Percentiles rank a stretch among this genome's conserved stretches.
phyloP scores from a whole-genome alignment of 2,888 invertebrate genomes.

The Campopleginae sp. region DNA sequence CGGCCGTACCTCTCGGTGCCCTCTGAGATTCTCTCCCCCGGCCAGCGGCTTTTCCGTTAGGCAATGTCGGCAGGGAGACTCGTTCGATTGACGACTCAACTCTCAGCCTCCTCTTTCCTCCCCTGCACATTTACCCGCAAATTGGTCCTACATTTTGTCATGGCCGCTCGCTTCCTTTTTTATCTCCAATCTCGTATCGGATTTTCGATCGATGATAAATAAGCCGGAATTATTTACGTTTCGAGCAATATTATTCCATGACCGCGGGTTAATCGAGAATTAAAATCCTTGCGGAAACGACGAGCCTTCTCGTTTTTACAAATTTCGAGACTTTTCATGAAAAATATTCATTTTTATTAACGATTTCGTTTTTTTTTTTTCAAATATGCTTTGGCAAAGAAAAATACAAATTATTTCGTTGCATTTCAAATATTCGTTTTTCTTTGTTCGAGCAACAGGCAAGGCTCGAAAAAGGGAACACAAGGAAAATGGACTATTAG shows the following conservation, averaged over 20 bases:
- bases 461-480: conserved; percentile 38
- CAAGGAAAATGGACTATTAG: conserved; percentile 66
- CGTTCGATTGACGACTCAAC: conserved; percentile 59
- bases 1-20: background rate
- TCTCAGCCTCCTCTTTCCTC: background rate
- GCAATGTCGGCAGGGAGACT: background rate
- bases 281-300: background rate
- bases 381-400: too few relatives aligned
- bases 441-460: conserved; percentile 32
- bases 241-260: background rate
- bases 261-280: background rate
- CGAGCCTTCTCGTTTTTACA: background rate
- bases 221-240: background rate
- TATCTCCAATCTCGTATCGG: conserved; percentile 5
- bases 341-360: too few relatives aligned
- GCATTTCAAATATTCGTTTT: too few relatives aligned
- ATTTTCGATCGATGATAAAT: background rate
- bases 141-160: conserved; percentile 23
- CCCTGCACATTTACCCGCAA: conserved; percentile 34
- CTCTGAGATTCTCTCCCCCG: conserved; percentile 4
- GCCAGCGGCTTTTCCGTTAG: conserved; percentile 5
- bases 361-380: too few relatives aligned
- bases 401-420: too few relatives aligned
- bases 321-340: too few relatives aligned
- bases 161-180: background rate